These are phyloP conservation scores for Mola mola DNA, from an alignment of 2,113 vertebrate species.

Conservation along the genomic window DNA sequence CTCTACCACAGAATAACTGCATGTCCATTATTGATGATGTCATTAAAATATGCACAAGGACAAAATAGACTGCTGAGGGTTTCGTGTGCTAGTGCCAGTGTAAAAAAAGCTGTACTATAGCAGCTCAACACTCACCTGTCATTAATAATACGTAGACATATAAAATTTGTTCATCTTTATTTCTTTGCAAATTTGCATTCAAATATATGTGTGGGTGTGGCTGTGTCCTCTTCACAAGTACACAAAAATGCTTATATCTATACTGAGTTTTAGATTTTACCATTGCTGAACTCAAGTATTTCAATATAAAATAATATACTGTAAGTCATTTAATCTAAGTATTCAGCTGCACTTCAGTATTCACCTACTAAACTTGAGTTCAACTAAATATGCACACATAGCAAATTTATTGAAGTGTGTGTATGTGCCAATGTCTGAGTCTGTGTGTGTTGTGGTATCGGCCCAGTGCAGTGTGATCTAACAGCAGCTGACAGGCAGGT, in stretches of 20 bases:
- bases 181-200: not conserved
- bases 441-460: conserved; percentile 78
- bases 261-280: too few species aligned
- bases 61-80: conserved; percentile 61
- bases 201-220: conserved; percentile 46
- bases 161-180: not conserved
- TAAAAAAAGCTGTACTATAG: too few species aligned
- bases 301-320: too few species aligned
- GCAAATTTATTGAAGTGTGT: conserved; percentile 72
- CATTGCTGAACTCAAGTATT: too few species aligned
- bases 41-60: conserved; percentile 79
- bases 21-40: conserved; percentile 75
- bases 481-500: conserved; percentile 95
- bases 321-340: too few species aligned
- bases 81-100: conserved; percentile 5
- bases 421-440: conserved; percentile 53
- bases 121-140: too few species aligned
- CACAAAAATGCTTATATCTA: too few species aligned
- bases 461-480: conserved; percentile 87
- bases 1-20: conserved; percentile 47
- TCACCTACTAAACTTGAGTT: not conserved
- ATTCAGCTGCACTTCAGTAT: too few species aligned
- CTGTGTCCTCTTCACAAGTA: too few species aligned
- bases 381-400: not conserved
- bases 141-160: too few species aligned